Evolutionary conservation across 2,113 vertebrate species (phyloP).

Genomic region (Oplegnathus fasciatus): DNA sequence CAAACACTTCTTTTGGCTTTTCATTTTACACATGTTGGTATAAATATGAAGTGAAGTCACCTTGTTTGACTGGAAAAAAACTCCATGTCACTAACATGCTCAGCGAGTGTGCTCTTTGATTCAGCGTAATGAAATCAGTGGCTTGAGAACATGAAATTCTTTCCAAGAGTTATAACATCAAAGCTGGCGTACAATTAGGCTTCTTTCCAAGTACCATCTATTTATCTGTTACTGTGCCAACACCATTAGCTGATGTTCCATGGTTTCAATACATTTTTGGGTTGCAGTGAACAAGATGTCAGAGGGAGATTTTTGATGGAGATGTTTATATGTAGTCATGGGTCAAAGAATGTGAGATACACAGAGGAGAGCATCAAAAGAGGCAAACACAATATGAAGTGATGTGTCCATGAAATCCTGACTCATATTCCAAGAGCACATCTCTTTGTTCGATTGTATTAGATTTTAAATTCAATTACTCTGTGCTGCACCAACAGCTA

Average conservation of each 20-base stretch:
- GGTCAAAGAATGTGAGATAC: constrained; percentile 38
- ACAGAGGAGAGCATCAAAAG: not conserved
- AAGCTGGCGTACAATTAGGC: constrained; percentile 58
- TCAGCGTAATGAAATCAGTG: constrained; percentile 43
- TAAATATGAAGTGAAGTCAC: not conserved
- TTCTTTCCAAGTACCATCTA: constrained; percentile 49
- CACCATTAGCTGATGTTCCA: constrained; percentile 43
- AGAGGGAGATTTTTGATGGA: constrained; percentile 15
- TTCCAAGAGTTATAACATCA: constrained; percentile 49
- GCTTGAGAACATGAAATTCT: constrained; percentile 39
- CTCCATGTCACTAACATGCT: constrained; percentile 18
- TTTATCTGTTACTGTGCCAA: constrained; percentile 41
- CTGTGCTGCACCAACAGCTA: not conserved
- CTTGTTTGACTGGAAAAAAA: not conserved
- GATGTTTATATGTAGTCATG: constrained; percentile 27
- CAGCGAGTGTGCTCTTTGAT: constrained; percentile 25
- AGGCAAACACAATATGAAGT: constrained; percentile 11
- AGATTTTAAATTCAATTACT: not conserved
- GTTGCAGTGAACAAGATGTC: constrained; percentile 32
- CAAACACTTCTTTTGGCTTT: not conserved
- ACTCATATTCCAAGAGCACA: not conserved
- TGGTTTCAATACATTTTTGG: constrained; percentile 25
- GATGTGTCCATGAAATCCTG: constrained; percentile 5
- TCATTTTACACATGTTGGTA: not conserved
- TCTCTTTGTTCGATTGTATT: not conserved